phyloP scores from a whole-genome alignment of 2,888 invertebrate species.

The Cremastobaeus sp. region DNA sequence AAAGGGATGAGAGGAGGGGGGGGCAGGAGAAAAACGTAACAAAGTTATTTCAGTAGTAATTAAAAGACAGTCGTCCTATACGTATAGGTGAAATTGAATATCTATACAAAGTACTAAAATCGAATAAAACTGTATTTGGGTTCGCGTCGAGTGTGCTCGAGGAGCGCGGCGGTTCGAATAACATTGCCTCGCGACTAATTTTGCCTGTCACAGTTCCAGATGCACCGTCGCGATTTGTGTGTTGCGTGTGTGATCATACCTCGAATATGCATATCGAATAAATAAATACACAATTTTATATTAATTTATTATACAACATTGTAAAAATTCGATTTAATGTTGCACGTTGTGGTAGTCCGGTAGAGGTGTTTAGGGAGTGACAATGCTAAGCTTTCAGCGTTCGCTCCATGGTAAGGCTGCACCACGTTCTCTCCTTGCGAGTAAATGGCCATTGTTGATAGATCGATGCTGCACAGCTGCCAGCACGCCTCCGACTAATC shows the following conservation, averaged over 20 bases:
- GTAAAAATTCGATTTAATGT: slow-evolving; percentile 76
- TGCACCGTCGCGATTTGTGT: slow-evolving; percentile 45
- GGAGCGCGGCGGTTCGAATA: too few species aligned
- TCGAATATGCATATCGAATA: slow-evolving; percentile 71
- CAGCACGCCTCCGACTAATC: slow-evolving; percentile 82
- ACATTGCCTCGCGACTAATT: slow-evolving; percentile 67
- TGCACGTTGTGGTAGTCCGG: slow-evolving; percentile 66
- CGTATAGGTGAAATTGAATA: slow-evolving; percentile 46
- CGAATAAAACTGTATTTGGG: slow-evolving; percentile 27
- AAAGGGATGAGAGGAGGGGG: slow-evolving; percentile 4
- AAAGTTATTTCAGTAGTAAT: slow-evolving; percentile 51
- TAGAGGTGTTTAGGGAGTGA: slow-evolving; percentile 71
- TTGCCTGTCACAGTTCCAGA: slow-evolving; percentile 63
- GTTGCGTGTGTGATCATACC: slow-evolving; percentile 43
- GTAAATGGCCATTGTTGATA: slow-evolving; percentile 68
- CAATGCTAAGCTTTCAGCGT: slow-evolving; percentile 73
- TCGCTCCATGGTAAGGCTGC: slow-evolving; percentile 75
- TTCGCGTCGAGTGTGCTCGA: slow-evolving; percentile 13
- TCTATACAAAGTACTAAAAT: slow-evolving; percentile 55
- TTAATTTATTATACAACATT: slow-evolving; percentile 77
- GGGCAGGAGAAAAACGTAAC: slow-evolving; percentile 46
- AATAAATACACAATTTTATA: slow-evolving; percentile 78
- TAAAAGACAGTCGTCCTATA: slow-evolving; percentile 53
- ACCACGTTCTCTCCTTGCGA: slow-evolving; percentile 70
- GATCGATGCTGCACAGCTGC: slow-evolving; percentile 65